Base-by-base conservation (phyloP, 2,797 vertebrate genomes). In the Acomys russatus region DNA sequence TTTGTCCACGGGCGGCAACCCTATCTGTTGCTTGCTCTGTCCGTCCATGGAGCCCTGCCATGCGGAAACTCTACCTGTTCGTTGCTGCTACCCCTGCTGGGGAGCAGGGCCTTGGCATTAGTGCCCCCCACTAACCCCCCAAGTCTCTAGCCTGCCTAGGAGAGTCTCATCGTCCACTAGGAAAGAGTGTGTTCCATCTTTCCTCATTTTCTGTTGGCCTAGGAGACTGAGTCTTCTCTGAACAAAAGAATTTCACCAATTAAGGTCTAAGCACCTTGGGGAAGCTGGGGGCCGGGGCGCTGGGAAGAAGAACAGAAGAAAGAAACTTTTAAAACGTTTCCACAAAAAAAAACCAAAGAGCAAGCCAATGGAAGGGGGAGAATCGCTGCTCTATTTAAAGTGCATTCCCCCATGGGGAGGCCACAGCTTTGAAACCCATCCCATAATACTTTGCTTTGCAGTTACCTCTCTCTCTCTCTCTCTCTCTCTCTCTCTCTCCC, bases 301-400 rank as follows among this genome's bases (percentile, higher is more conserved):
- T 59, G 33, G 9, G 35, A 38, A 10, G 83, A 96, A 97, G n/a
- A 80, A 84, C 66, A 79, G 74, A n/a, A 86, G 92, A 64, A 3
- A 25, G 95, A 25, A 0, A 0, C 35, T 95, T 96, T 96, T 97
- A 96, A 98, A 97, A 98, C 97, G 98, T 98, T 98, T 97, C 98
- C 97, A 97, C 95, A 95, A 98, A 96, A 98, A 95, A 98, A 96
- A 98, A 98, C 98, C 98, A 98, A 98, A 98, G 98, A 98, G 97
- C 97, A 97, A 97, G 96, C 94, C 92, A 35, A 96, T 96, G 91
- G 92, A 56, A 95, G 44, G 86, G 78, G 93, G 49, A 80, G 94
- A 97, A 96, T 74, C 95, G 98, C 98, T 98, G 95, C 98, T 98
- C 98, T 98, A 98, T 99, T 98, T 98, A 98, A 98, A 98, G 96